Base-by-base conservation (phyloP, 2,797 vertebrate species). In the Epinephelus malabaricus region DNA sequence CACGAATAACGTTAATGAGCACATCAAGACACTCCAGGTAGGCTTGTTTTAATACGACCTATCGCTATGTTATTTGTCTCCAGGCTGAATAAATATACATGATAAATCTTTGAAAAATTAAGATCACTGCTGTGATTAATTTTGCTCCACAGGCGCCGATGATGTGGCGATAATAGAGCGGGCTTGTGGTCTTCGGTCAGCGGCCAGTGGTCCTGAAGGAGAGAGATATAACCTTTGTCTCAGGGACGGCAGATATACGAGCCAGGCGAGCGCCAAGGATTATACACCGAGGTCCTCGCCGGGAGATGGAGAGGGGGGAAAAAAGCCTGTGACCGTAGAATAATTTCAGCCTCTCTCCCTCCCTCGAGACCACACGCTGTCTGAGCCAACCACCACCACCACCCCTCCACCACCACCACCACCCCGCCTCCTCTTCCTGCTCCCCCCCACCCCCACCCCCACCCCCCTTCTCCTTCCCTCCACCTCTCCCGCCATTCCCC, bases 321-420 rank as follows among this genome's bases (percentile, higher is more conserved):
- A 83, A 74, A 88, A 90, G 89, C 86, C 89, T 92, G 92, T 94
- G 94, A 95, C 94, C 91, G 90, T 92, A 93, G 94, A 95, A 96
- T 96, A 94, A 96, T 95, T 96, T 94, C 94, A 95, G 93, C 91
- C 88, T 92, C 90, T 88, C 88, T 94, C 89, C 79, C 89, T 95
- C 95, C 95, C 94, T 87, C 13, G 95, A 94, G 95, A 95, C 93
- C 92, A 92, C 94, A 95, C 85, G 92, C 94, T 94, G 94, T 95
- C 94, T 95, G 92, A 94, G 91, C 93, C 90, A 88, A 89, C 87
- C 93, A 81, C 78, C 87, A 59, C 70, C 71, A 69, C 25, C 76
- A 45, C 75, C 53, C 15, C 49, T 17, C 21, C 75, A 15, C 68
- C 62, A 55, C 73, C 80, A 56, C 30, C 80, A 56, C 30, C 51